Conservation (phyloP, 2,113 vertebrate species). For the Cyprinodon tularosa region DNA sequence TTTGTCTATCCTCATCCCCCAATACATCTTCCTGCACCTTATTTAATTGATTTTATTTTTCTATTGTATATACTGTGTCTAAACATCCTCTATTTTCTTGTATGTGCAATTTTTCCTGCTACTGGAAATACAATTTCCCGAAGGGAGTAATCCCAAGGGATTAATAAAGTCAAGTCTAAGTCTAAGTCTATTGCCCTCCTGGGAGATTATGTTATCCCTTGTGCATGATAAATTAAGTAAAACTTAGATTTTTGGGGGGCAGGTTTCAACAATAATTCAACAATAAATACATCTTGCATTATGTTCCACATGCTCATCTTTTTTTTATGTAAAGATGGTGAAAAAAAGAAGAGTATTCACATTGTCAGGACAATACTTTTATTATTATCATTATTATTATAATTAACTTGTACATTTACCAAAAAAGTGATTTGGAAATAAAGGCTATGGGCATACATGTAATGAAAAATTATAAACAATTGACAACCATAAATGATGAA, state of each 20-base stretch:
- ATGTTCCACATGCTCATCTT: neutral
- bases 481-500: conserved; percentile 10
- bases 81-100: no score
- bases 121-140: no score
- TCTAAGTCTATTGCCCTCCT: neutral
- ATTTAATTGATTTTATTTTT: no score
- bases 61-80: no score
- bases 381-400: no score
- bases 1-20: no score
- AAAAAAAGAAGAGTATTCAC: neutral
- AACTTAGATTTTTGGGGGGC: neutral
- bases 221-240: neutral
- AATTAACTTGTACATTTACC: conserved; percentile 22
- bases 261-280: neutral
- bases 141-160: no score
- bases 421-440: conserved; percentile 18
- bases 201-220: neutral
- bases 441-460: neutral
- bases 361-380: neutral
- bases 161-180: no score
- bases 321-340: neutral
- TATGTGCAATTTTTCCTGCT: no score
- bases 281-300: neutral
- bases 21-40: no score
- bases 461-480: conserved; percentile 6